Evolutionary conservation across 2,888 invertebrate genomes (phyloP).

Genomic region (Nezara viridula): DNA sequence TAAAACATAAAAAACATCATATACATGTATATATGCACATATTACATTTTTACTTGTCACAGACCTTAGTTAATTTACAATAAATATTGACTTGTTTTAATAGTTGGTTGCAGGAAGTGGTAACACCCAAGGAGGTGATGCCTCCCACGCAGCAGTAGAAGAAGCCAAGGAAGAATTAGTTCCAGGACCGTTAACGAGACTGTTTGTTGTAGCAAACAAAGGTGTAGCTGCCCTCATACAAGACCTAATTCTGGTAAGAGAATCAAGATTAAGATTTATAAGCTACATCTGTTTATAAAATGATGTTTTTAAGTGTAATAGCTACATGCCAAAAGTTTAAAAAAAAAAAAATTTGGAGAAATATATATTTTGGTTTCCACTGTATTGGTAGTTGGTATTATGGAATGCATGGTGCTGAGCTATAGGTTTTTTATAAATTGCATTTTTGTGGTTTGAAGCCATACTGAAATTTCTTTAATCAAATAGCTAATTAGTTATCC

Average conservation of each 20-base stretch:
- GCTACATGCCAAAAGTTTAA: not conserved
- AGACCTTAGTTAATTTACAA: not conserved
- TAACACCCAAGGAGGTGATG: conserved; percentile 79
- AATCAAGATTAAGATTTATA: not conserved
- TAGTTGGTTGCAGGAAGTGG: conserved; percentile 87
- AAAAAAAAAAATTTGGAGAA: no score
- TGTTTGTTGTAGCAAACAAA: conserved; percentile 89
- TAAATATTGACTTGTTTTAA: not conserved
- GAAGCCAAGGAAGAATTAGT: conserved; percentile 74
- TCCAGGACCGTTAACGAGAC: conserved; percentile 88
- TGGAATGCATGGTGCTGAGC: not conserved
- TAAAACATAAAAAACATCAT: not conserved
- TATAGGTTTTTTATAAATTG: not conserved
- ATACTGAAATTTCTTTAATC: not conserved
- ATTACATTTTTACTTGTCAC: not conserved
- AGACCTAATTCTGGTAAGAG: conserved; percentile 86
- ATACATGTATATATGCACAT: not conserved
- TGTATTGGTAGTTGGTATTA: not conserved
- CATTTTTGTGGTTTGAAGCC: not conserved
- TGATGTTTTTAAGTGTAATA: not conserved
- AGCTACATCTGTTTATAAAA: not conserved
- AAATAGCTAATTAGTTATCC: not conserved
- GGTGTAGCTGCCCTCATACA: conserved; percentile 89
- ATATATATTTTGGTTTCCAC: not conserved
- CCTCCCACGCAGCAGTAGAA: conserved; percentile 70